phyloP scores from a whole-genome alignment of 2,797 vertebrate species.

The Parotocinclus haroldoi region DNA sequence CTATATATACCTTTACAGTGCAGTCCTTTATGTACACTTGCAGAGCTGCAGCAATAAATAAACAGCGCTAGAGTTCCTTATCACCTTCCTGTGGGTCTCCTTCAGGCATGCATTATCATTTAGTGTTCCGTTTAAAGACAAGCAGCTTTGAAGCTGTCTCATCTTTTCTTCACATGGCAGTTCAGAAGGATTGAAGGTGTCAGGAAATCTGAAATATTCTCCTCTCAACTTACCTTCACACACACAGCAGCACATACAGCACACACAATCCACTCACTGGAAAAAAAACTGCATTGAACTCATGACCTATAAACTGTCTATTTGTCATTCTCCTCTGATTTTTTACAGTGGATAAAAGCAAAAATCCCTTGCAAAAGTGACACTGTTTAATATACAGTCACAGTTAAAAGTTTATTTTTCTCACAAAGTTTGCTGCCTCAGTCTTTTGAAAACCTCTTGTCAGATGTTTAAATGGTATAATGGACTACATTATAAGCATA shows the following conservation, averaged over 20 bases:
- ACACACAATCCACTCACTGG: constrained; percentile 2
- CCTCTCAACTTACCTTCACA: constrained; percentile 45
- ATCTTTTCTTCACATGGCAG: constrained; percentile 42
- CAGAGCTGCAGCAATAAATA: constrained; percentile 17
- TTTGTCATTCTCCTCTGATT: neutral
- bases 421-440: no score
- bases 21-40: constrained; percentile 1
- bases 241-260: constrained; percentile 28
- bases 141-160: constrained; percentile 42
- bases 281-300: neutral
- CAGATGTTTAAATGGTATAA: no score
- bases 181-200: constrained; percentile 40
- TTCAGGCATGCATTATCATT: constrained; percentile 46
- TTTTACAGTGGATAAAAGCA: neutral
- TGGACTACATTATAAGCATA: no score
- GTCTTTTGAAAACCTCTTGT: no score
- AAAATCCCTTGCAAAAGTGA: no score
- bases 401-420: no score
- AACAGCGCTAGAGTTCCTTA: constrained; percentile 32
- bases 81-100: constrained; percentile 34
- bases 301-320: constrained; percentile 1
- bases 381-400: no score
- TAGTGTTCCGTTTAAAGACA: constrained; percentile 42
- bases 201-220: constrained; percentile 40
- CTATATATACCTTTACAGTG: neutral